A percentile compares a stretch with the other conserved stretches of the same genome.
phyloP scores from a whole-genome alignment of 2,888 invertebrate species.

The Nudaria mundana region DNA sequence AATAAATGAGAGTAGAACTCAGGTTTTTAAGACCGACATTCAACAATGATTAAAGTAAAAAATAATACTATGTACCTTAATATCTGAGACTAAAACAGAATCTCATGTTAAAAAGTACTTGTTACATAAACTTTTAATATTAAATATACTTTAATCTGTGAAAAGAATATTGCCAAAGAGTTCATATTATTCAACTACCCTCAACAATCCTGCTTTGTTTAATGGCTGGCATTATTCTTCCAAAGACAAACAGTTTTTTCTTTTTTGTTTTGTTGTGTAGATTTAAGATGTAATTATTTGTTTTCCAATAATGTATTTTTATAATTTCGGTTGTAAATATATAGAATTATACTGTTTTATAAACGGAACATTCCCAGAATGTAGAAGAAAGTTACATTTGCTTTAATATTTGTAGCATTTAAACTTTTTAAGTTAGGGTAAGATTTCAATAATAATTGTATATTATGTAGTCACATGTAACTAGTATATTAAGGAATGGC shows the following conservation, averaged over 20 bases:
- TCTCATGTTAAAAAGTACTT: too few relatives aligned
- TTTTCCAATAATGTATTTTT: conserved; percentile 49
- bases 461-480: conserved; percentile 37
- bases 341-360: conserved; percentile 44
- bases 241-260: conserved; percentile 26
- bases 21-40: too few relatives aligned
- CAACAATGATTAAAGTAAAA: too few relatives aligned
- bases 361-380: conserved; percentile 66
- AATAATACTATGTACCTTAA: too few relatives aligned
- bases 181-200: too few relatives aligned
- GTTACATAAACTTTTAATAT: not conserved
- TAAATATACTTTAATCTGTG: conserved; percentile 16
- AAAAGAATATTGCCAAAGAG: conserved; percentile 33
- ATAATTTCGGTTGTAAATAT: conserved; percentile 58
- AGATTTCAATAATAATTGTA: conserved; percentile 40
- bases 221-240: conserved; percentile 33
- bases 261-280: conserved; percentile 26
- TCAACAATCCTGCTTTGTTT: conserved; percentile 18
- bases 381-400: conserved; percentile 59
- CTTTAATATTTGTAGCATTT: conserved; percentile 61
- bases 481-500: conserved; percentile 29
- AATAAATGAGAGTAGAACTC: too few relatives aligned
- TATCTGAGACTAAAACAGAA: too few relatives aligned
- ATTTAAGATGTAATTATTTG: conserved; percentile 32
- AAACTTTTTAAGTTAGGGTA: conserved; percentile 32